Base-by-base conservation (phyloP, 1,140 invertebrate species). In the Pseudomyrmex gracilis region DNA sequence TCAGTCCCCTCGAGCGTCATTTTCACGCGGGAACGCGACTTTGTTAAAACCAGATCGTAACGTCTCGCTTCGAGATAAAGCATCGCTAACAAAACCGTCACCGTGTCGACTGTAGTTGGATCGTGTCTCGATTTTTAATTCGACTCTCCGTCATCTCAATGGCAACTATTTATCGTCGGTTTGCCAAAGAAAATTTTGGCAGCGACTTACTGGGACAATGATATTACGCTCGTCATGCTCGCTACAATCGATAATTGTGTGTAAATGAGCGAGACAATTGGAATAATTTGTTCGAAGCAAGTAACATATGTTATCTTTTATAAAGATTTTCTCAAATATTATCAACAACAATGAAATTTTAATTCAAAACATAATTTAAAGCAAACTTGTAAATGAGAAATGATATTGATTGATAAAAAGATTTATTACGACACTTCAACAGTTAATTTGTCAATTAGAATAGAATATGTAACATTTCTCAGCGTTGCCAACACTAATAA, bases 181-280 rank as follows among this genome's bases (percentile, higher is more conserved):
- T 1, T 87, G 87, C 87, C 87, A 89, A 85, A n/a, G 61, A 49
- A 60, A 85, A 85, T 87, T 87, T 85, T 88, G 86, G 76, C 77
- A 85, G 15, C 20, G 67, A 47, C 45, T 55, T 70, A 78, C 17
- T 71, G 68, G 58, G 70, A 9, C 57, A 49, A 64, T 53, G 45
- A 63, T 20, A 24, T 34, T 60, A 51, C n/a, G 58, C 12, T 51
- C 77, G 49, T 57, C 67, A 4, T 49, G 8, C 55, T 49, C 13
- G 7, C 20, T 45, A 73, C 57, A 67, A 71, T 49, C 24, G 34
- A 4, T 15, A 2, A 55, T 20, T n/a, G 47, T 8, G 7, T 8
- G 4, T 8, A 57, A 73, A 76, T 67, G 43, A 53, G 47, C 9
- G 43, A 47, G 12, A 15, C 22, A 60, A 80, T 80, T 70, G 60